Evolutionary conservation across 2,797 vertebrate species (phyloP), one percentile per base, ranked within the genome.

Genomic region (Gadopsis marmoratus): DNA sequence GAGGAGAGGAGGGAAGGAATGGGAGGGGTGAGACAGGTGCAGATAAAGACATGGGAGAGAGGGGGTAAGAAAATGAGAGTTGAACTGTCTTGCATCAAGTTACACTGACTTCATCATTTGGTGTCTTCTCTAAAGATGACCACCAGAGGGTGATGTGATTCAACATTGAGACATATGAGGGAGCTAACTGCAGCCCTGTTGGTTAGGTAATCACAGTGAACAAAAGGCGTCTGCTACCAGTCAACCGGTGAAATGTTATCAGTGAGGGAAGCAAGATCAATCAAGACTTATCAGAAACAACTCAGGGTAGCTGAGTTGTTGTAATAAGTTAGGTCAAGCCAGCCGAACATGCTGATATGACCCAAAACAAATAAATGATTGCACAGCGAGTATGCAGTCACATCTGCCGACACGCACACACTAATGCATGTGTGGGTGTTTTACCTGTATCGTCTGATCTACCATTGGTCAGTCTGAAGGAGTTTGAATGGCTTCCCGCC

Each of bases 401-500:
- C n/a, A 78, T 68, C 45, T 50, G 70, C 8, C 0, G 16, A 84
- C 60, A 77, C 78, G 50, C 45, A 26, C 14, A 74, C 9, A 54
- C 6, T 21, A 1, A 66, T 12, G 41, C 39, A 64, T 11, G n/a
- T 55, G 23, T 12, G 50, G 14, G 47, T 59, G 29, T 64, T 93
- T 94, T 91, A 99, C 98, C 98, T 93, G 97, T 96, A 73, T 99
- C 98, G 31, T 99, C 98, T 0, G 97, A 96, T 87, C 98, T 94
- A 21, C 98, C 98, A 1, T 99, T 99, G 83, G 97, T 96, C 92
- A 99, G 92, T 3, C 98, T 96, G 90, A 99, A 99, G 87, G 98
- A 98, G 93, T 97, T 99, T 60, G 98, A 99, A 91, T 99, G 98
- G 88, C 97, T 98, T 84, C 98, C 98, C 26, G 97, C 97, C 91